Conservation (phyloP, 2,888 invertebrate genomes). For the Cephonodes hylas region DNA sequence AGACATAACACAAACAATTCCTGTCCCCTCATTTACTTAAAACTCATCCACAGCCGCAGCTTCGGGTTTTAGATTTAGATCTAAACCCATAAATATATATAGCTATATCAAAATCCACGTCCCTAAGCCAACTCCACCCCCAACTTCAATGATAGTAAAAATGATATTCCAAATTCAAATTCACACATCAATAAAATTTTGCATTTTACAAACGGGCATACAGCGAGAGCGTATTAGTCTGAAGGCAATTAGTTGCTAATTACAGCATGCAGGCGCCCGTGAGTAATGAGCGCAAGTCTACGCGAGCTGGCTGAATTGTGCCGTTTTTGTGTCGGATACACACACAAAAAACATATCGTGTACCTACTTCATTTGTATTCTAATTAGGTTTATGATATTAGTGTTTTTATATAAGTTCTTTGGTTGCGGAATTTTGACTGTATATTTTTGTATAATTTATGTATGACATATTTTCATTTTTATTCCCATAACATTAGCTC, state of each 20-base stretch:
- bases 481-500: too few species aligned
- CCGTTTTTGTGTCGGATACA: conserved; percentile 15
- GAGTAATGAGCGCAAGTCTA: conserved; percentile 38
- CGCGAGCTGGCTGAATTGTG: conserved; percentile 15
- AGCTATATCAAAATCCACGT: too few species aligned
- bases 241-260: conserved; percentile 67
- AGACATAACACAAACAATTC: too few species aligned
- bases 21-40: too few species aligned
- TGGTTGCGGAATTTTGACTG: not conserved
- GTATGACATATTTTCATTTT: too few species aligned
- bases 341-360: conserved; percentile 7
- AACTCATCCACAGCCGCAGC: too few species aligned
- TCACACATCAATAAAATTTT: not conserved
- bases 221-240: conserved; percentile 28
- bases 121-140: too few species aligned
- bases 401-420: too few species aligned
- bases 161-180: conserved; percentile 2
- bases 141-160: too few species aligned
- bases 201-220: not conserved
- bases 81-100: too few species aligned
- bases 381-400: not conserved
- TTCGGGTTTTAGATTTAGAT: too few species aligned
- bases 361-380: conserved; percentile 11
- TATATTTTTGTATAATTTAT: too few species aligned
- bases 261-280: conserved; percentile 55